These are phyloP conservation scores for Rana temporaria DNA, from an alignment of 2,113 vertebrate species.

Conservation along the genomic window DNA sequence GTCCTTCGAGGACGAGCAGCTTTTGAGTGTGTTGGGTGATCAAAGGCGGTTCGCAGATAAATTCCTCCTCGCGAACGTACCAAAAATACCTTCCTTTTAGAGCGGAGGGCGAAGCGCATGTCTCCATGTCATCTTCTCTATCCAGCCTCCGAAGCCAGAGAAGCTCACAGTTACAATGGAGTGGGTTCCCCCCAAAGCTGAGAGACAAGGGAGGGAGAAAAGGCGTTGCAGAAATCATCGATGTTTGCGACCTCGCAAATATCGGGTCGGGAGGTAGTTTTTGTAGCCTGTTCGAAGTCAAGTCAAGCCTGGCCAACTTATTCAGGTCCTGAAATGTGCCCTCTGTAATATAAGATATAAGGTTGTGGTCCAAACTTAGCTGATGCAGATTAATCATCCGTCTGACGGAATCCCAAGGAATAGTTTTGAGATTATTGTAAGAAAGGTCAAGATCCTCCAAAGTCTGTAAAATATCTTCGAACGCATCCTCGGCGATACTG, in stretches of 20 bases:
- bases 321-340: conserved; percentile 92
- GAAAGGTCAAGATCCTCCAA: conserved; percentile 96
- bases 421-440: conserved; percentile 90
- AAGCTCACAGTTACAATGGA: conserved; percentile 96
- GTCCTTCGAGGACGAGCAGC: conserved; percentile 93
- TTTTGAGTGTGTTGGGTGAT: conserved; percentile 96
- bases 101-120: conserved; percentile 89
- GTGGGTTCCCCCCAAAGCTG: conserved; percentile 93
- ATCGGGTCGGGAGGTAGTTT: conserved; percentile 95
- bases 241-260: conserved; percentile 89
- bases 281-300: conserved; percentile 95
- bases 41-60: conserved; percentile 92
- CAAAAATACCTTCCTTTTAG: conserved; percentile 96
- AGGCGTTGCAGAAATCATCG: conserved; percentile 76
- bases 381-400: conserved; percentile 96
- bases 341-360: conserved; percentile 88
- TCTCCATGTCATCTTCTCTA: conserved; percentile 94
- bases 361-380: conserved; percentile 95
- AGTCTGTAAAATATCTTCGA: conserved; percentile 90
- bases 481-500: conserved; percentile 82
- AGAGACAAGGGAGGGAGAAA: conserved; percentile 86
- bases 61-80: conserved; percentile 93
- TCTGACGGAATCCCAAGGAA: conserved; percentile 92
- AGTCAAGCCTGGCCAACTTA: conserved; percentile 90
- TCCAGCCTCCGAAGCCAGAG: conserved; percentile 91